Percentiles rank a stretch among this genome's conserved stretches.
Conservation (phyloP, 53 echinoderm and acorn worm genomes). For the Luidia sarsii region DNA sequence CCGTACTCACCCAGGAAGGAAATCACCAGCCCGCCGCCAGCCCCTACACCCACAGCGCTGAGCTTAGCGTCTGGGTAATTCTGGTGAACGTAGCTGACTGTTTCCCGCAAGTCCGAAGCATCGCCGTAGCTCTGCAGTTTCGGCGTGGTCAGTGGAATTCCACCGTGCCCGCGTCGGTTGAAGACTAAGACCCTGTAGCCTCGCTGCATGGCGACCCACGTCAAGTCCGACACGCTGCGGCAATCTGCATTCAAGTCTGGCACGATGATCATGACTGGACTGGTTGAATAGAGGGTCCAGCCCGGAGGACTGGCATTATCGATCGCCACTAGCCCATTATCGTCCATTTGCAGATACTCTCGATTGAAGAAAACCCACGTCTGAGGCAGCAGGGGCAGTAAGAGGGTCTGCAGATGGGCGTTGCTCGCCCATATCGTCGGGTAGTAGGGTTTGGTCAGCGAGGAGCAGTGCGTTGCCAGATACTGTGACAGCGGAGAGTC, state of each 20-base stretch:
- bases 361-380: slow-evolving; percentile 35
- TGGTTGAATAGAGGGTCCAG: slow-evolving; percentile 19
- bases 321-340: slow-evolving; percentile 66
- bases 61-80: slow-evolving; percentile 56
- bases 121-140: slow-evolving; percentile 89
- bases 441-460: slow-evolving; percentile 50
- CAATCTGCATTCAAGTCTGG: slow-evolving; percentile 58
- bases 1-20: slow-evolving; percentile 88
- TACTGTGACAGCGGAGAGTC: slow-evolving; percentile 46
- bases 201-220: slow-evolving; percentile 35
- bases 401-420: slow-evolving; percentile 58
- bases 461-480: slow-evolving; percentile 52
- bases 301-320: slow-evolving; percentile 52
- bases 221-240: slow-evolving; percentile 50
- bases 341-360: slow-evolving; percentile 60
- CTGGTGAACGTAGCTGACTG: slow-evolving; percentile 63
- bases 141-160: slow-evolving; percentile 70
- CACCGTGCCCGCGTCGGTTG: slow-evolving; percentile 78
- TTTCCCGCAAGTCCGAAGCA: slow-evolving; percentile 80
- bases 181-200: slow-evolving; percentile 84
- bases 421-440: slow-evolving; percentile 64
- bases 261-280: slow-evolving; percentile 64
- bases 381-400: slow-evolving; percentile 25
- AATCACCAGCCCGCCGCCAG: slow-evolving; percentile 76
- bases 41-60: slow-evolving; percentile 67